Evolutionary conservation across 2,888 invertebrate genomes (phyloP).

Genomic region (Choristoneura rosaceana): DNA sequence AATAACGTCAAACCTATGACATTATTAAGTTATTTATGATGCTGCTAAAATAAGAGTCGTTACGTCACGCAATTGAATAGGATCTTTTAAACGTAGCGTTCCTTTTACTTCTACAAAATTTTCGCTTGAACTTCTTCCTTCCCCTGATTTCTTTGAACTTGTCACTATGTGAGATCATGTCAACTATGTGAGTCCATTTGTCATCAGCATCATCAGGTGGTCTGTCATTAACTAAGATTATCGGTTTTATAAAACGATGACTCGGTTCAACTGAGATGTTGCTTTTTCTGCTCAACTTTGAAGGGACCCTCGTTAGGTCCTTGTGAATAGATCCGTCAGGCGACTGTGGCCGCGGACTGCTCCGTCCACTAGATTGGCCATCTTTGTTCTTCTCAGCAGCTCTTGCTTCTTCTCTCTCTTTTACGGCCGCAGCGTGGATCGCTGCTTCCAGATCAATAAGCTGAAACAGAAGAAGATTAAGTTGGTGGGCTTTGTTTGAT

Average conservation of each 20-base stretch:
- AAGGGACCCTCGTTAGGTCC: conserved; percentile 60
- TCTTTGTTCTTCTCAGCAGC: conserved; percentile 62
- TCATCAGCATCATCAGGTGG: conserved; percentile 75
- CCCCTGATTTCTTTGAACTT: conserved; percentile 67
- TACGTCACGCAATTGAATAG: conserved; percentile 75
- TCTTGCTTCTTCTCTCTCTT: conserved; percentile 46
- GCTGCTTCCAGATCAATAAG: conserved; percentile 74
- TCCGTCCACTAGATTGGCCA: conserved; percentile 66
- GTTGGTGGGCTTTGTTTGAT: background rate
- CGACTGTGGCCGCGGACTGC: conserved; percentile 58
- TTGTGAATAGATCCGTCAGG: conserved; percentile 55
- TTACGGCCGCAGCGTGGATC: conserved; percentile 51
- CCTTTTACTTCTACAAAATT: conserved; percentile 70
- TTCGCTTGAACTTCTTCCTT: conserved; percentile 69
- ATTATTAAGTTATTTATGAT: too few species aligned
- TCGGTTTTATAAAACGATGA: conserved; percentile 62
- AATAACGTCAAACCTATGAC: background rate
- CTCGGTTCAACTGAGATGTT: conserved; percentile 53
- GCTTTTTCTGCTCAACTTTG: conserved; percentile 57
- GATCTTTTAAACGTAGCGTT: conserved; percentile 75
- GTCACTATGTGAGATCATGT: conserved; percentile 63
- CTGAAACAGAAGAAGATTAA: conserved; percentile 57
- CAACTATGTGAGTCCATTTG: conserved; percentile 68
- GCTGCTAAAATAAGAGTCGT: conserved; percentile 27
- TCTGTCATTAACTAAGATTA: conserved; percentile 76